Percentiles rank a stretch among this genome's conserved stretches.
Evolutionary conservation across 1,140 invertebrate species (phyloP).

Genomic region (Pissodes strobi): DNA sequence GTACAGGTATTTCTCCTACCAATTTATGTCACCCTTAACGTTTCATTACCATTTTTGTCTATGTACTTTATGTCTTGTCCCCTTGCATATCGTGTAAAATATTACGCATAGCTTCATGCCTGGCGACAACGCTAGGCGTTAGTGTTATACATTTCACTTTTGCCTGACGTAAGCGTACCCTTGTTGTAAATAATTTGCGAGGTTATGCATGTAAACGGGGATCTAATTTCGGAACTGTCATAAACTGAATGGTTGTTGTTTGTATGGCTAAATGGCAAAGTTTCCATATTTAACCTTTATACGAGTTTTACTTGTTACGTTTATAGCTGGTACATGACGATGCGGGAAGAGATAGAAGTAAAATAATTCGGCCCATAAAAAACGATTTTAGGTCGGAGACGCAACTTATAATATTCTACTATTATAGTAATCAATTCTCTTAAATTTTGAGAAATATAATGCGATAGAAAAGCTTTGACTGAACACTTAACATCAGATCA

Average conservation of each 20-base stretch:
- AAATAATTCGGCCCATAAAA: no score
- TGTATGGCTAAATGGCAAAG: slow-evolving; percentile 32
- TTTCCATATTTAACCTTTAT: slow-evolving; percentile 31
- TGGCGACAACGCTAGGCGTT: slow-evolving; percentile 27
- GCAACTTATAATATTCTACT: no score
- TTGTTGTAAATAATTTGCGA: slow-evolving; percentile 28
- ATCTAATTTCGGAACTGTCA: slow-evolving; percentile 37
- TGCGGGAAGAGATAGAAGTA: no score
- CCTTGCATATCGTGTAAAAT: slow-evolving; percentile 2
- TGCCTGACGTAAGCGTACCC: slow-evolving; percentile 24
- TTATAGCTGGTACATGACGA: no score
- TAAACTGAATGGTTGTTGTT: slow-evolving; percentile 38
- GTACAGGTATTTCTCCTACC: no score
- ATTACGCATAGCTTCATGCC: slow-evolving; percentile 6
- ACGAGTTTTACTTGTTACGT: slow-evolving; percentile 32
- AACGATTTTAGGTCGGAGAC: no score
- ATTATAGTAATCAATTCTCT: no score
- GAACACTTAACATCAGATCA: no score
- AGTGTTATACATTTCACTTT: slow-evolving; percentile 33
- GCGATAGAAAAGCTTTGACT: no score
- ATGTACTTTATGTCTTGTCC: neutral
- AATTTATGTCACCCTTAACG: no score
- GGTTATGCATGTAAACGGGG: slow-evolving; percentile 34
- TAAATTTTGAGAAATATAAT: no score
- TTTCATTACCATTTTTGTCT: no score